Evolutionary conservation across 2,113 vertebrate genomes (phyloP), one percentile per base, ranked within the genome.

Genomic region (Leptosomus discolor): DNA sequence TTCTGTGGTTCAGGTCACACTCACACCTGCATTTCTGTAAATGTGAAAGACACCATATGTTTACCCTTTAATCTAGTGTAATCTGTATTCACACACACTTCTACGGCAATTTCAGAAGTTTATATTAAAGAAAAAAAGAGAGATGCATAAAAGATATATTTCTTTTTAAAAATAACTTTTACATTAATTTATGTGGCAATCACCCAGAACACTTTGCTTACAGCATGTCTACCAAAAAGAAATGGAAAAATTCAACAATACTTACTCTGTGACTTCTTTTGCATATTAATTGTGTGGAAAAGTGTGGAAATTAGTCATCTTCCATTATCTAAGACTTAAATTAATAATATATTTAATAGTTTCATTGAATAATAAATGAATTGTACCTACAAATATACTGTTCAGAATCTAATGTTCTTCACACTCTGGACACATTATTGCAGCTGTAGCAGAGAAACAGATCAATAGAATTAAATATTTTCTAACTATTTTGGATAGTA

Each of bases 341-440:
- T 85, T 94, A 92, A 71, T 85, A 92, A 89, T 76, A 53, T 34
- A 50, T 54, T 94, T 93, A 78, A 94, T n/a, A 36, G 17, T 57
- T 64, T 92, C 18, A 57, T 37, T 92, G 69, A 85, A 65, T 91
- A 92, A 95, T 90, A 70, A 20, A 73, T 74, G 9, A 63, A 39
- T 82, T 78, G 8, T 57, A 69, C 8, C 32, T 57, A 64, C 4
- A 5, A 67, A 56, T 21, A 29, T 48, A 39, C 37, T 73, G 23
- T 63, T 91, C 32, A 77, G n/a, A 69, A 76, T 46, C 19, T 8
- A 69, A 86, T 36, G 13, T 61, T 45, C 20, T 76, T 81, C 86
- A 30, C 16, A 89, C 8, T 56, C 22, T 13, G 21, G 15, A 54
- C 9, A 54, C 19, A 41, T 58, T 76, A 63, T n/a, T 90, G 86